Percentiles rank a stretch among this genome's conserved stretches.
phyloP scores from a whole-genome alignment of 2,797 vertebrate species.

The Vipera latastei region DNA sequence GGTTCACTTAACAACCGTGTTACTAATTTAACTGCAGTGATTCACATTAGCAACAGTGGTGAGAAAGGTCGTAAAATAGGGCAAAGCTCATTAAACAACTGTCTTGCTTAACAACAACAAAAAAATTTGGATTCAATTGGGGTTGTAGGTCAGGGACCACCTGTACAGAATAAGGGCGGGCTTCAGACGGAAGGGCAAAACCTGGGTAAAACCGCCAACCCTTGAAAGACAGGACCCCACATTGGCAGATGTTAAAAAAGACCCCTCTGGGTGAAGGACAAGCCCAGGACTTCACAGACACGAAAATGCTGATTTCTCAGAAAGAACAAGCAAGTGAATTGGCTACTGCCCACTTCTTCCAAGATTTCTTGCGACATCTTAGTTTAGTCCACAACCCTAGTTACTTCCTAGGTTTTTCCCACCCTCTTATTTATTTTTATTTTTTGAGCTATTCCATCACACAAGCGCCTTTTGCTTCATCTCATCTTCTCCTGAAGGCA shows the following conservation, averaged over 20 bases:
- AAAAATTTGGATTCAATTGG: neutral
- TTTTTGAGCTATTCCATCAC: neutral
- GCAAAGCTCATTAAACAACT: neutral
- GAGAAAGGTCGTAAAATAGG: neutral
- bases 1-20: neutral
- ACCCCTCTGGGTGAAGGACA: neutral
- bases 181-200: neutral
- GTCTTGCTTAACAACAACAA: neutral
- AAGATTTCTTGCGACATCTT: neutral
- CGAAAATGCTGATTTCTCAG: neutral
- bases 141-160: neutral
- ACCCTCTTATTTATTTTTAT: neutral
- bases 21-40: neutral
- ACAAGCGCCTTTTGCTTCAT: neutral
- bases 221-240: neutral
- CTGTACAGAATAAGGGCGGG: neutral
- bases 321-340: neutral
- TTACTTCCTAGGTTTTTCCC: neutral
- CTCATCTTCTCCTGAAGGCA: constrained; percentile 19
- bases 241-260: neutral
- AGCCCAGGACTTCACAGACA: neutral
- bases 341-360: neutral
- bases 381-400: neutral
- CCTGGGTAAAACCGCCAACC: neutral
- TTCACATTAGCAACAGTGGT: neutral